Percentiles rank a stretch among this genome's conserved stretches.
Evolutionary conservation across 1,140 invertebrate genomes (phyloP).

Genomic region (Listronotus oregonensis): DNA sequence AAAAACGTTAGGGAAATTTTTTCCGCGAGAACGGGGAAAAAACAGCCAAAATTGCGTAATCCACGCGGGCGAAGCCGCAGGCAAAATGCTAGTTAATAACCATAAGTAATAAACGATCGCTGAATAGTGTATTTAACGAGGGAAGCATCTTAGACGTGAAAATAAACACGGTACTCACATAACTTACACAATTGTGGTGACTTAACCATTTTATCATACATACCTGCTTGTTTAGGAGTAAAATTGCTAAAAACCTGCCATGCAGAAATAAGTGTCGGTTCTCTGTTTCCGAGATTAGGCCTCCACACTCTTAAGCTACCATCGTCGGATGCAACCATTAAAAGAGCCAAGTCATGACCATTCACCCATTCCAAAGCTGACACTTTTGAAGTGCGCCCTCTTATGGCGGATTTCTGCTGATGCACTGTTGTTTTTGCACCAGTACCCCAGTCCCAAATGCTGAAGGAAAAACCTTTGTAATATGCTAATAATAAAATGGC

Average conservation of each 20-base stretch:
- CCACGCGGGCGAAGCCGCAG: no score
- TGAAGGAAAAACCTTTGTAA: conserved; percentile 42
- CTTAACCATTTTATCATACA: background rate
- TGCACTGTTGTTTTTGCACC: conserved; percentile 66
- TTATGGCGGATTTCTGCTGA: conserved; percentile 55
- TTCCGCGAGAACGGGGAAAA: no score
- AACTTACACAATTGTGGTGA: no score
- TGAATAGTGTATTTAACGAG: no score
- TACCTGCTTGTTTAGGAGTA: conserved; percentile 44
- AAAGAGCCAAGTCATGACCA: conserved; percentile 77
- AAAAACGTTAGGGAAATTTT: no score
- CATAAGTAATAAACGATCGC: no score
- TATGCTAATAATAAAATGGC: no score
- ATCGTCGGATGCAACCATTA: conserved; percentile 77
- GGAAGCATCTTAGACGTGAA: no score
- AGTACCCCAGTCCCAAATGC: conserved; percentile 75
- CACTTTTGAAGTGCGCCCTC: conserved; percentile 63
- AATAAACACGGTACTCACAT: no score
- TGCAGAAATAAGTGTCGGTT: conserved; percentile 73
- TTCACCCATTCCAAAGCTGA: conserved; percentile 89
- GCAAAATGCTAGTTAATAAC: no score
- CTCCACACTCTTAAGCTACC: conserved; percentile 77
- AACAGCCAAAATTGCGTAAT: no score
- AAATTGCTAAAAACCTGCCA: conserved; percentile 82
- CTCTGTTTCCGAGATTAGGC: conserved; percentile 57